A percentile compares a stretch with the other conserved stretches of the same genome.
These are phyloP conservation scores for Hemitrygon akajei DNA, from an alignment of 2,797 vertebrate species.

Conservation along the genomic window DNA sequence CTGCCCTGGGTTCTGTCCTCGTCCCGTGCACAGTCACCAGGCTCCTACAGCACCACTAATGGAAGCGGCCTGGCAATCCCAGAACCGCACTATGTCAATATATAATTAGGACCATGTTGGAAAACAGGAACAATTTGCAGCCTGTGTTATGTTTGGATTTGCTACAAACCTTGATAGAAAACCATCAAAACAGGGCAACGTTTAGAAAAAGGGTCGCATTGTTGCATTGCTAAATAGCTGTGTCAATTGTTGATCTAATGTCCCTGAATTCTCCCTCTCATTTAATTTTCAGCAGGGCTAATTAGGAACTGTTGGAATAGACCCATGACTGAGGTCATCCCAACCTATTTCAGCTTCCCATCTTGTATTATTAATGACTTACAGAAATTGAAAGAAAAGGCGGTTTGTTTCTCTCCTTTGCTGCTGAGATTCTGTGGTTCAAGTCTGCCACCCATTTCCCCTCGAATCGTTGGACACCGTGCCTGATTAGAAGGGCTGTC, in stretches of 20 bases:
- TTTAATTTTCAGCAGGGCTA: background rate
- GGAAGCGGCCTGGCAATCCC: background rate
- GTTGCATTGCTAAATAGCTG: background rate
- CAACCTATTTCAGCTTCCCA: background rate
- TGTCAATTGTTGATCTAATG: background rate
- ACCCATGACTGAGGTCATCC: background rate
- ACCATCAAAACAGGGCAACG: background rate
- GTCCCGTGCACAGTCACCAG: background rate
- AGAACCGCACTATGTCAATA: background rate
- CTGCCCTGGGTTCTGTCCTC: background rate
- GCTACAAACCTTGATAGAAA: background rate
- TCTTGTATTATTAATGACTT: background rate
- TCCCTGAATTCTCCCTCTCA: background rate
- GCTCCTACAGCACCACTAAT: background rate
- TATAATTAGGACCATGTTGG: background rate
- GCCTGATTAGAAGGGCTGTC: background rate
- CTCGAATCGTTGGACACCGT: background rate
- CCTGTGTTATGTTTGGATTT: background rate
- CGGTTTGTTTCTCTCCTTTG: background rate
- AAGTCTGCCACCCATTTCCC: background rate
- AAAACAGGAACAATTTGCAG: background rate
- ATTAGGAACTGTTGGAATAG: background rate
- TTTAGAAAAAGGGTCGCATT: background rate
- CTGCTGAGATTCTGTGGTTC: background rate
- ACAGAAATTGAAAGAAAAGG: background rate